Conservation (phyloP, 2,797 vertebrate species). For the Pipistrellus nathusii region DNA sequence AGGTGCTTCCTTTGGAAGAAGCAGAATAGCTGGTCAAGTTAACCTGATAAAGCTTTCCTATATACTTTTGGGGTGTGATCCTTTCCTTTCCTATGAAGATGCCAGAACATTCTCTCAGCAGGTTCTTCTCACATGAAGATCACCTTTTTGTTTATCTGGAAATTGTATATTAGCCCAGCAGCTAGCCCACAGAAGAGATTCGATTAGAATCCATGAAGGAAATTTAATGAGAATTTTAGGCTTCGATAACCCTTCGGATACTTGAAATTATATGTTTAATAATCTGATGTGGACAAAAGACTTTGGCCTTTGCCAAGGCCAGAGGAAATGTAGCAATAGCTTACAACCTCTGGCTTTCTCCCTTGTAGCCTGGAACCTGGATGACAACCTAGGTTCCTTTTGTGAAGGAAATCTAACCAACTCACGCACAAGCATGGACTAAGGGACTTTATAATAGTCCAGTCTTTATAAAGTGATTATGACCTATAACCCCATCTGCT, state of each 20-base stretch:
- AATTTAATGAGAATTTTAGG: background rate
- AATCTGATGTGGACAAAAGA: background rate
- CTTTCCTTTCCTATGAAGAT: background rate
- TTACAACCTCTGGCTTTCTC: background rate
- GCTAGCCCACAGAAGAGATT: background rate
- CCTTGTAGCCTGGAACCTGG: background rate
- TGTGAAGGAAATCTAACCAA: background rate
- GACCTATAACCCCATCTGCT: background rate
- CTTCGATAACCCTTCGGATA: background rate
- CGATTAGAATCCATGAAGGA: background rate
- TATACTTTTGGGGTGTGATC: background rate
- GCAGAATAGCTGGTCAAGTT: background rate
- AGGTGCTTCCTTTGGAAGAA: background rate
- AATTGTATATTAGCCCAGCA: background rate
- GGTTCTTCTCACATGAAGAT: background rate
- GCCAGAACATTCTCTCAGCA: background rate
- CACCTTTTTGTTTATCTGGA: background rate
- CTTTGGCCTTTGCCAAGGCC: background rate
- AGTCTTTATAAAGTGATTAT: background rate
- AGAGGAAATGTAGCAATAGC: background rate
- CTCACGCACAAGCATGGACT: background rate
- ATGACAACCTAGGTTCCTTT: background rate
- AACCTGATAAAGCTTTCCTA: background rate
- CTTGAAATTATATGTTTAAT: background rate
- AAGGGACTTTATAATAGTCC: background rate